A percentile compares a stretch with the other conserved stretches of the same genome.
phyloP scores from a whole-genome alignment of 2,113 vertebrate genomes.

The Oreochromis tanganicae region DNA sequence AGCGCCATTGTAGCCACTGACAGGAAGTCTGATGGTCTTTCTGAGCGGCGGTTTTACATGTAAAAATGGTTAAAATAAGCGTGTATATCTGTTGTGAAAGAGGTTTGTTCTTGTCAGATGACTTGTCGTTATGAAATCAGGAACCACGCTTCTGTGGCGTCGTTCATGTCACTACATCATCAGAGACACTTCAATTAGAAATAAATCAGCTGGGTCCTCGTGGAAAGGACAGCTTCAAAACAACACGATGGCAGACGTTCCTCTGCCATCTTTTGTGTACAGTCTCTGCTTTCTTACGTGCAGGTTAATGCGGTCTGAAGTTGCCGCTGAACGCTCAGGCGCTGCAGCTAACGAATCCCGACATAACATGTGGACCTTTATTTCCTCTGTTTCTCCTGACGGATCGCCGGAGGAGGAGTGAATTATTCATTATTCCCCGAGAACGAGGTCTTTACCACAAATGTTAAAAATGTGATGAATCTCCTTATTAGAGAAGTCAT shows the following conservation, averaged over 20 bases:
- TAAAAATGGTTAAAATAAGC: neutral
- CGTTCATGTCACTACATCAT: accelerated
- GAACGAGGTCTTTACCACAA: neutral
- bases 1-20: neutral
- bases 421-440: slow-evolving; percentile 1
- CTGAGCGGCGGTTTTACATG: neutral
- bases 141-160: neutral
- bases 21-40: neutral
- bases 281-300: neutral
- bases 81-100: neutral
- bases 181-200: neutral
- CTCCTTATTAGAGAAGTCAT: neutral
- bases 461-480: neutral
- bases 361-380: neutral
- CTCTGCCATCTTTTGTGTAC: neutral
- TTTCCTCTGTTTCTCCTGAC: neutral
- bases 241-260: accelerated
- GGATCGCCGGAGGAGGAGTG: neutral
- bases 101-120: neutral
- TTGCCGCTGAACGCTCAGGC: neutral
- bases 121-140: neutral
- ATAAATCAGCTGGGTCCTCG: neutral
- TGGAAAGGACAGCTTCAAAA: neutral
- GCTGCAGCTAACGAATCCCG: neutral
- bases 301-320: neutral